Percentiles rank a stretch among this genome's conserved stretches.
Conservation (phyloP, 2,797 vertebrate species). For the Halcyon leucocephala region DNA sequence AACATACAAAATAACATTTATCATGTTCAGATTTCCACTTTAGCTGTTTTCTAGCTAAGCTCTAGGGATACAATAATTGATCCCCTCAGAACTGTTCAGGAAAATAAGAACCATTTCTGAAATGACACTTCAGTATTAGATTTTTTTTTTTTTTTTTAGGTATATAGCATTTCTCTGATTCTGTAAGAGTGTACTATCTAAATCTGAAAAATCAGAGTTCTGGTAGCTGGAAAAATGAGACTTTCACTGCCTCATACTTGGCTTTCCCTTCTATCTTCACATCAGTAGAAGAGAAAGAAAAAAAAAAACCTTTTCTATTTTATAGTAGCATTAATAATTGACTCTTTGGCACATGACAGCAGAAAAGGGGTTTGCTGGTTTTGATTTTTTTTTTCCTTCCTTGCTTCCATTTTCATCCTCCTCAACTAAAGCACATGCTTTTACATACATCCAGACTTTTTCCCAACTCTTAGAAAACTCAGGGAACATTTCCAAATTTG, state of each 20-base stretch:
- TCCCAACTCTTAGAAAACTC: not conserved
- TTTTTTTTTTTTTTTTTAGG: not conserved
- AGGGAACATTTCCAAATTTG: conserved; percentile 7
- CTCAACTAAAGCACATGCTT: not conserved
- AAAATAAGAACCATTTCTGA: not conserved
- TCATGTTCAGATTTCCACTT: not conserved
- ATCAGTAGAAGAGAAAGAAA: not conserved
- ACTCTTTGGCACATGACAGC: not conserved
- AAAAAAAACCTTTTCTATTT: not conserved
- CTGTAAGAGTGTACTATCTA: not conserved
- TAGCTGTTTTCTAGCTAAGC: not conserved
- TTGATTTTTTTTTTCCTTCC: not conserved
- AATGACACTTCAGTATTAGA: not conserved
- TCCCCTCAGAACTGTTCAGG: not conserved
- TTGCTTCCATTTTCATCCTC: not conserved
- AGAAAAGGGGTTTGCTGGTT: not conserved
- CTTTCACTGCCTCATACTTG: not conserved
- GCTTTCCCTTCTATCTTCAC: not conserved
- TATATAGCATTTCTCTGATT: not conserved
- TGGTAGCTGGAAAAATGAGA: not conserved
- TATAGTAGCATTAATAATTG: not conserved
- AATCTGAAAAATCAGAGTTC: not conserved
- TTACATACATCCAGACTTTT: not conserved
- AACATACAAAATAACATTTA: not conserved
- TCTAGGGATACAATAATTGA: not conserved